A percentile compares a stretch with the other conserved stretches of the same genome.
Conservation (phyloP, 2,888 invertebrate species). For the Lasioglossum villosulum region DNA sequence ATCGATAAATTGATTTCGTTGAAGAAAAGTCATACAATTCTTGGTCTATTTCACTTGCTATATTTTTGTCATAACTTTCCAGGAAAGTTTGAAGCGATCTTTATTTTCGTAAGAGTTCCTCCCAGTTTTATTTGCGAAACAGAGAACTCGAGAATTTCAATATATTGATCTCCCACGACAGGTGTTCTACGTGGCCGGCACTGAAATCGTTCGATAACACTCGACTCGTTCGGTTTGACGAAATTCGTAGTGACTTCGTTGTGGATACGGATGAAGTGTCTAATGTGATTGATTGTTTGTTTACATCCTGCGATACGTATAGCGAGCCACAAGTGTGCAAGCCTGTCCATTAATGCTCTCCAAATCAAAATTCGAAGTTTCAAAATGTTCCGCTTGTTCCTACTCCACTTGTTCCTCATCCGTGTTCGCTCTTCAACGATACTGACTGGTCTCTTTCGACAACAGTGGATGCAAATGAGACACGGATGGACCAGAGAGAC, state of each 20-base stretch:
- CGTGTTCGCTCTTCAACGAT: not conserved
- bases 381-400: not conserved
- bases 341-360: not conserved
- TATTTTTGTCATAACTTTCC: not conserved
- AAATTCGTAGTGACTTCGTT: not conserved
- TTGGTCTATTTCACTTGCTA: not conserved
- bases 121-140: not conserved
- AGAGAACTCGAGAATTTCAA: not conserved
- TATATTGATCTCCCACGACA: not conserved
- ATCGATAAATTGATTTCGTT: no score
- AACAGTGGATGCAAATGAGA: not conserved
- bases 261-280: not conserved
- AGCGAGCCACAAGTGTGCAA: not conserved
- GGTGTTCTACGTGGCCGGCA: not conserved
- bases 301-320: no score
- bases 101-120: not conserved
- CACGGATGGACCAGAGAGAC: not conserved
- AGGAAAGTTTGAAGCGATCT: not conserved
- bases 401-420: not conserved
- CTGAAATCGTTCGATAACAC: not conserved
- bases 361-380: not conserved
- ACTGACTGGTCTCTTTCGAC: not conserved
- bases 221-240: not conserved
- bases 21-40: no score
- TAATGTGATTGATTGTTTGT: conserved; percentile 14